phyloP scores from a whole-genome alignment of 2,113 vertebrate genomes.

The Regulus satrapa region DNA sequence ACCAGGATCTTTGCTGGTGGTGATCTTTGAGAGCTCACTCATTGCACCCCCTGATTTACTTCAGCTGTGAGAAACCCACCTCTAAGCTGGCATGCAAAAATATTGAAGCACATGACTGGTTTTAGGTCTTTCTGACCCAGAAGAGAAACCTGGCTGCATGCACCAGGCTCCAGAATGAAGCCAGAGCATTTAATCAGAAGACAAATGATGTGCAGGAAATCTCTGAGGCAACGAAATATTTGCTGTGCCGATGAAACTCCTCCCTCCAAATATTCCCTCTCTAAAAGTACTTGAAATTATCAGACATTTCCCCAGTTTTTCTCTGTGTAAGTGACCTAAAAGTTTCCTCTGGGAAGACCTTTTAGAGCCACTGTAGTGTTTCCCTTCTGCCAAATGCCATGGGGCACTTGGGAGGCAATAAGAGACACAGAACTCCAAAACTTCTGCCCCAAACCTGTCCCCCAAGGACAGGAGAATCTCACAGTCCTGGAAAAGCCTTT shows the following conservation, averaged over 20 bases:
- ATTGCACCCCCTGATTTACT: background rate
- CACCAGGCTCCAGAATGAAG: background rate
- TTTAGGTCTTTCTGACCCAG: background rate
- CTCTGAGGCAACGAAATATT: slow-evolving; percentile 12
- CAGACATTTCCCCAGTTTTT: background rate
- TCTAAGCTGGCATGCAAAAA: background rate
- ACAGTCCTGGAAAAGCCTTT: background rate
- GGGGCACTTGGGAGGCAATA: background rate
- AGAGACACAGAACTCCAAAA: background rate
- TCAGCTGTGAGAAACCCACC: background rate
- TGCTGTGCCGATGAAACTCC: background rate
- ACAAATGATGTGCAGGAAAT: background rate
- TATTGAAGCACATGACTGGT: accelerated
- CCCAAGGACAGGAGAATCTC: background rate
- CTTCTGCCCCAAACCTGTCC: background rate
- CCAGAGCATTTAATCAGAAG: background rate
- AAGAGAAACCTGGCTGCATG: background rate
- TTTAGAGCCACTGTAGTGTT: background rate
- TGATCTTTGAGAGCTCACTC: background rate
- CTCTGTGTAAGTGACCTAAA: background rate
- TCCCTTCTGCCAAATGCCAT: background rate
- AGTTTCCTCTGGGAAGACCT: background rate
- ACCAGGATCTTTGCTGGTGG: background rate
- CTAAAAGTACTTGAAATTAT: background rate
- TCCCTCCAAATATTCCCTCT: background rate